Conservation (phyloP, 2,797 vertebrate species). For the Fistularia tabacaria region DNA sequence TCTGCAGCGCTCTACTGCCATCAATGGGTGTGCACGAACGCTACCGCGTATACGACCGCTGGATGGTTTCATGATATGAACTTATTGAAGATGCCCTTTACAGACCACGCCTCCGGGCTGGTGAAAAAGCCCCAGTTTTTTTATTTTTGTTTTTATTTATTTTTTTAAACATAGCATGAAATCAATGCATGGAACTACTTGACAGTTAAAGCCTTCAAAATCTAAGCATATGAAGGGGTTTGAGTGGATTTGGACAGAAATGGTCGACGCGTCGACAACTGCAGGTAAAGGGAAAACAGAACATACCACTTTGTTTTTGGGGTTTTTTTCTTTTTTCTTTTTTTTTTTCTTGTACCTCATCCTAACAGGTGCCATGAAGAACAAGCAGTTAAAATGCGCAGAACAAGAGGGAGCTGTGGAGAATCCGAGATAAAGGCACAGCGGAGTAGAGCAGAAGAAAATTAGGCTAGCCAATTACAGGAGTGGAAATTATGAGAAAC, state of each 20-base stretch:
- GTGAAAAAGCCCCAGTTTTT: slow-evolving; percentile 31
- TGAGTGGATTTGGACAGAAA: slow-evolving; percentile 36
- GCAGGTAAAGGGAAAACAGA: slow-evolving; percentile 32
- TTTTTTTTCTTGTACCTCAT: slow-evolving; percentile 22
- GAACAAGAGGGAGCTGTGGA: slow-evolving; percentile 42
- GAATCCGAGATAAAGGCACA: slow-evolving; percentile 43
- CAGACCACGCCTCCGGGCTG: slow-evolving; percentile 48
- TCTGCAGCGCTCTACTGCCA: slow-evolving; percentile 67
- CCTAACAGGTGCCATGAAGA: slow-evolving; percentile 17
- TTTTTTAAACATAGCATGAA: background rate
- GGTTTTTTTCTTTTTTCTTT: too few relatives aligned
- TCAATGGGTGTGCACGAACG: slow-evolving; percentile 49
- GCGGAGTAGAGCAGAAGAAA: slow-evolving; percentile 35
- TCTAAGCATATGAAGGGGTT: too few relatives aligned
- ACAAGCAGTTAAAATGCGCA: slow-evolving; percentile 39
- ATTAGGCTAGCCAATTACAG: slow-evolving; percentile 48
- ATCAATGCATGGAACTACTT: background rate
- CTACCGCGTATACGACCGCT: slow-evolving; percentile 51
- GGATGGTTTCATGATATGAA: slow-evolving; percentile 56
- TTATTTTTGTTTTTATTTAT: slow-evolving; percentile 36
- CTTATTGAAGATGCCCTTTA: slow-evolving; percentile 75
- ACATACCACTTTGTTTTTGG: slow-evolving; percentile 5
- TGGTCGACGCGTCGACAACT: slow-evolving; percentile 32
- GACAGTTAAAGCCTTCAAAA: slow-evolving; percentile 9
- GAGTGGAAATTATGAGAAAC: slow-evolving; percentile 51